These are phyloP conservation scores for Chelon labrosus DNA, from an alignment of 2,797 vertebrate genomes.

Conservation along the genomic window DNA sequence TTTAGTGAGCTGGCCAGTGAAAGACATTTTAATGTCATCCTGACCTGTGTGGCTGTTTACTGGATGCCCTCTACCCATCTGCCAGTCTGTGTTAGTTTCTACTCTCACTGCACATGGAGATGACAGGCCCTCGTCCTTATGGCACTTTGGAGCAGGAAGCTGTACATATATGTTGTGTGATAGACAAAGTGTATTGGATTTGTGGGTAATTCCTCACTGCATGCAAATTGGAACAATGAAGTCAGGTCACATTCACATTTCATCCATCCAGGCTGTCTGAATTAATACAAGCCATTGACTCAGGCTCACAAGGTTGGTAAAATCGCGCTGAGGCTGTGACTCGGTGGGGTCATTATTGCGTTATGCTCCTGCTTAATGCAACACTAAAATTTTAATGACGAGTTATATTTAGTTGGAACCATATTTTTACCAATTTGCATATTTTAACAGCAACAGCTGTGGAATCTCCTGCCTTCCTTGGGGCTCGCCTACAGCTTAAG, in stretches of 20 bases:
- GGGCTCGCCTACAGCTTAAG: slow-evolving; percentile 59
- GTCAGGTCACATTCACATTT: neutral
- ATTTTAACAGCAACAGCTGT: slow-evolving; percentile 74
- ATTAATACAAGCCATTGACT: neutral
- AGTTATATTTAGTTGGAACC: slow-evolving; percentile 73
- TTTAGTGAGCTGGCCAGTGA: slow-evolving; percentile 45
- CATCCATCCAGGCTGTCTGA: neutral
- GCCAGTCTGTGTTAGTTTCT: slow-evolving; percentile 69
- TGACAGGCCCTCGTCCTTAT: slow-evolving; percentile 34
- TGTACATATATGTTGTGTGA: neutral
- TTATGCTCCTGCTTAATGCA: slow-evolving; percentile 67
- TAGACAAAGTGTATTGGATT: neutral
- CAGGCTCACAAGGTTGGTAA: slow-evolving; percentile 18
- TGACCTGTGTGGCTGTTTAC: slow-evolving; percentile 68
- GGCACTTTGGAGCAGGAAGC: slow-evolving; percentile 1
- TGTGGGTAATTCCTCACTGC: neutral
- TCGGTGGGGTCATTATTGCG: slow-evolving; percentile 57
- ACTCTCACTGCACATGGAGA: slow-evolving; percentile 39
- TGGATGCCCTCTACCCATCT: slow-evolving; percentile 73
- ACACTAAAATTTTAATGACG: slow-evolving; percentile 64
- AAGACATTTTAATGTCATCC: slow-evolving; percentile 71
- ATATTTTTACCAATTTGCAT: slow-evolving; percentile 74
- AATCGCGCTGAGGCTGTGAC: slow-evolving; percentile 47
- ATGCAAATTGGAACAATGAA: slow-evolving; percentile 11
- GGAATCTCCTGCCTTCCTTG: slow-evolving; percentile 58